These are phyloP conservation scores for Emydura subglobosa DNA, from an alignment of 2,113 vertebrate genomes.

Conservation along the genomic window DNA sequence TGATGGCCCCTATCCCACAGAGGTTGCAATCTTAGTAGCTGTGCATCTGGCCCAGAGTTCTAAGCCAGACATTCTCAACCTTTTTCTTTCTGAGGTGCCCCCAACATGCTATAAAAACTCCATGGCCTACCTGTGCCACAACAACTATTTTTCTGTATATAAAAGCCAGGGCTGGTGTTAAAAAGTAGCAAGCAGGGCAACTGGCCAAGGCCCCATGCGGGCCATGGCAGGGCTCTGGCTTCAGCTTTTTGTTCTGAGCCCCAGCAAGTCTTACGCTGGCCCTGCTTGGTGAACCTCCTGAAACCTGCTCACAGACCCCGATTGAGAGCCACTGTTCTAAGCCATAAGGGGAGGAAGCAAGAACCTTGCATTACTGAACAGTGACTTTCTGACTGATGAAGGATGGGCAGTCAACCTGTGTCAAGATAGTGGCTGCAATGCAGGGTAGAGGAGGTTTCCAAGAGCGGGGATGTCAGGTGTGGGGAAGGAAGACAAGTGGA, in stretches of 20 bases:
- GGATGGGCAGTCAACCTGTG: not conserved
- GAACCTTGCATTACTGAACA: slow-evolving; percentile 33
- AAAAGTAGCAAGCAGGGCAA: not conserved
- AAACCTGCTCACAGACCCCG: not conserved
- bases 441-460: not conserved
- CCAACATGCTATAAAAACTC: not conserved
- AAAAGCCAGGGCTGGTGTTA: not conserved
- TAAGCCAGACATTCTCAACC: not conserved
- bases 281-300: not conserved
- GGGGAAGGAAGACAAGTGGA: not conserved
- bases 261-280: not conserved
- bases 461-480: not conserved
- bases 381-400: not conserved
- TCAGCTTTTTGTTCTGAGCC: not conserved
- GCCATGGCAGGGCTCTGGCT: not conserved
- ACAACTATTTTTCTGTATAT: not conserved
- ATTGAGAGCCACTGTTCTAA: not conserved
- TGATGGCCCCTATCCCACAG: not conserved
- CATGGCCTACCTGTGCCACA: not conserved
- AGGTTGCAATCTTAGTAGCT: not conserved
- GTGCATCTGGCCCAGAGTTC: not conserved
- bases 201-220: not conserved
- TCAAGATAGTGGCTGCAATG: not conserved
- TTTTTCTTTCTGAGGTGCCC: not conserved
- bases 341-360: not conserved